Percentiles rank a stretch among this genome's conserved stretches.
phyloP scores from a whole-genome alignment of 2,888 invertebrate species.

The Agrotis ipsilon region DNA sequence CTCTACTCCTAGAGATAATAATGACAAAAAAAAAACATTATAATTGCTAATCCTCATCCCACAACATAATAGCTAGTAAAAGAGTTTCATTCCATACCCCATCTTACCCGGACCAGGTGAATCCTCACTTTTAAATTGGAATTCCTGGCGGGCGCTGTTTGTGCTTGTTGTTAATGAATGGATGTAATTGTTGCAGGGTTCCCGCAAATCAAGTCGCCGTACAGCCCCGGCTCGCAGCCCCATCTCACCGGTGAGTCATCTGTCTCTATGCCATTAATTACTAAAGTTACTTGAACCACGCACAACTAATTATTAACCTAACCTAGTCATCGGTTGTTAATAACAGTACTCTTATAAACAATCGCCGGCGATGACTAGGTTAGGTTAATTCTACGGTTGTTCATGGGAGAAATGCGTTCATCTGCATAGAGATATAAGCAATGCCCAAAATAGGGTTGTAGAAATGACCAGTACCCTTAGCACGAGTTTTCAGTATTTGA shows the following conservation, averaged over 20 bases:
- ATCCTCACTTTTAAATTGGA: constrained; percentile 56
- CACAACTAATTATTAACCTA: constrained; percentile 22
- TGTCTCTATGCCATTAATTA: constrained; percentile 49
- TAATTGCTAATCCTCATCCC: constrained; percentile 25
- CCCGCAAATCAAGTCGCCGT: constrained; percentile 93
- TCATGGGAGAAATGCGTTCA: neutral
- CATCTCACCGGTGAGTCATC: constrained; percentile 91
- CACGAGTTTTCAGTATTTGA: no score
- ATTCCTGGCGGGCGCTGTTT: constrained; percentile 71
- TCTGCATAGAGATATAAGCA: no score
- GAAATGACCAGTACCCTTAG: no score
- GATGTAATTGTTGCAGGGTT: constrained; percentile 89
- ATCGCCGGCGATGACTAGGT: constrained; percentile 12
- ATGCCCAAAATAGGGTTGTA: no score
- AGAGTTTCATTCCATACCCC: neutral
- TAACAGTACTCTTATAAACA: constrained; percentile 35
- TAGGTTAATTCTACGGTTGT: neutral
- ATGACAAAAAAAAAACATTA: constrained; percentile 7
- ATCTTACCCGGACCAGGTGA: neutral
- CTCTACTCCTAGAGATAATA: neutral
- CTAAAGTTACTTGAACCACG: neutral
- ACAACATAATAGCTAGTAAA: constrained; percentile 7
- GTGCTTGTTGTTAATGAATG: constrained; percentile 79
- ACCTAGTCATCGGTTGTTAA: constrained; percentile 23
- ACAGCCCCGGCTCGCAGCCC: constrained; percentile 91